A percentile compares a stretch with the other conserved stretches of the same genome.
Evolutionary conservation across 2,888 invertebrate genomes (phyloP).

Genomic region (Caenorhabditis angaria): DNA sequence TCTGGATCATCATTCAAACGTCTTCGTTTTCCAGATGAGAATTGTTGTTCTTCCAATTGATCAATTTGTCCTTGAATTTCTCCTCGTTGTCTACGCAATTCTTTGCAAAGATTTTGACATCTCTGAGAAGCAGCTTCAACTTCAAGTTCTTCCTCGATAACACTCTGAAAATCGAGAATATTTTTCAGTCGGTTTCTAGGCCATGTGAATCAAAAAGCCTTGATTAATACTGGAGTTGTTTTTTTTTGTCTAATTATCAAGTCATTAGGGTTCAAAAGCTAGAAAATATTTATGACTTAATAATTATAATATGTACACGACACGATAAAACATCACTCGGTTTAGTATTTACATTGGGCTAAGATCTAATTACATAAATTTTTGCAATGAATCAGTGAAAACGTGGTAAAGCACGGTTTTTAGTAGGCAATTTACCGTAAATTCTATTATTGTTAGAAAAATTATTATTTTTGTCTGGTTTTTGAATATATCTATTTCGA

Average conservation of each 20-base stretch:
- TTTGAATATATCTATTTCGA: not conserved
- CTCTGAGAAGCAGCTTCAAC: conserved; percentile 20
- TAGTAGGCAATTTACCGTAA: not conserved
- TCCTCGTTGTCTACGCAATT: conserved; percentile 28
- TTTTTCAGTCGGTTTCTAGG: not conserved
- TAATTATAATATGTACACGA: not conserved
- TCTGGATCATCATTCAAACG: conserved; percentile 24
- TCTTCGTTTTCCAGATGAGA: conserved; percentile 18
- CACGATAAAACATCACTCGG: not conserved
- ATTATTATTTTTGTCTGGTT: not conserved
- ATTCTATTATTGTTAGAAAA: not conserved
- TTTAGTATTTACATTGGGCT: not conserved
- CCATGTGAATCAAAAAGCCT: not conserved
- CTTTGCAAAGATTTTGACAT: conserved; percentile 28
- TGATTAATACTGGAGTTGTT: too few relatives aligned
- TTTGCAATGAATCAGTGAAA: not conserved
- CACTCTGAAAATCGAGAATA: conserved; percentile 5
- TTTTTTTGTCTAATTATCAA: too few relatives aligned
- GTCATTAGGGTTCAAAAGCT: not conserved
- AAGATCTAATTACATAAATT: conserved; percentile 4
- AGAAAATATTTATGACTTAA: not conserved
- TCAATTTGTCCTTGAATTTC: conserved; percentile 25
- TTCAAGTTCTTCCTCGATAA: conserved; percentile 39
- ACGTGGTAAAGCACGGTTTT: not conserved
- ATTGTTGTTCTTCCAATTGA: conserved; percentile 22